phyloP scores from a whole-genome alignment of 2,888 invertebrate genomes.

The Keiferia lycopersicella region DNA sequence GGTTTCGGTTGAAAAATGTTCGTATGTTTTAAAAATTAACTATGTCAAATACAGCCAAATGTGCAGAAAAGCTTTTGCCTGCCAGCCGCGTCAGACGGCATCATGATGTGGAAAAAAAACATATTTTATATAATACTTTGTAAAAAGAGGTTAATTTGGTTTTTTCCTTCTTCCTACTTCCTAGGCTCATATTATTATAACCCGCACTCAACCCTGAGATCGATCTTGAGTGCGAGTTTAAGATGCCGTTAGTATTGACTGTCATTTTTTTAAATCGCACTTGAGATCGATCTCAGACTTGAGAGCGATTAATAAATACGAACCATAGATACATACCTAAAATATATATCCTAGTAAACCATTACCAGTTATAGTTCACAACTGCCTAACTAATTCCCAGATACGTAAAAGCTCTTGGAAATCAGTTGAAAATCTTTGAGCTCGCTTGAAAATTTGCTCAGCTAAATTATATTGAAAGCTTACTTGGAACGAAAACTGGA shows the following conservation, averaged over 20 bases:
- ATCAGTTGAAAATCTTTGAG: not conserved
- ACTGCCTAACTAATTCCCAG: not conserved
- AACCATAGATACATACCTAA: no score
- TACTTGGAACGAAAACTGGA: not conserved
- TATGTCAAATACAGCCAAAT: not conserved
- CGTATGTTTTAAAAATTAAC: not conserved
- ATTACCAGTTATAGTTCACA: not conserved
- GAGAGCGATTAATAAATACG: no score
- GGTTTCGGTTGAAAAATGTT: not conserved
- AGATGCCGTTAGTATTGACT: no score
- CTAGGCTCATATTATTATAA: no score
- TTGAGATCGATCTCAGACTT: no score
- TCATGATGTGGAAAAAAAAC: not conserved
- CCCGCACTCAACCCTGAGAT: no score
- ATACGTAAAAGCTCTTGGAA: not conserved
- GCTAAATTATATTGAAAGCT: conserved; percentile 8
- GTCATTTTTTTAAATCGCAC: no score
- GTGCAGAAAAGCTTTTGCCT: not conserved
- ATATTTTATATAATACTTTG: no score
- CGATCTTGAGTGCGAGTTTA: no score
- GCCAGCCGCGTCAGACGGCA: not conserved
- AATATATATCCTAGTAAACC: not conserved
- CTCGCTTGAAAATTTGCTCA: conserved; percentile 4
- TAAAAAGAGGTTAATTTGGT: no score
- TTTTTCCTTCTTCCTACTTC: no score